These are phyloP conservation scores for Eleutherodactylus coqui DNA, from an alignment of 2,797 vertebrate genomes.

Conservation along the genomic window DNA sequence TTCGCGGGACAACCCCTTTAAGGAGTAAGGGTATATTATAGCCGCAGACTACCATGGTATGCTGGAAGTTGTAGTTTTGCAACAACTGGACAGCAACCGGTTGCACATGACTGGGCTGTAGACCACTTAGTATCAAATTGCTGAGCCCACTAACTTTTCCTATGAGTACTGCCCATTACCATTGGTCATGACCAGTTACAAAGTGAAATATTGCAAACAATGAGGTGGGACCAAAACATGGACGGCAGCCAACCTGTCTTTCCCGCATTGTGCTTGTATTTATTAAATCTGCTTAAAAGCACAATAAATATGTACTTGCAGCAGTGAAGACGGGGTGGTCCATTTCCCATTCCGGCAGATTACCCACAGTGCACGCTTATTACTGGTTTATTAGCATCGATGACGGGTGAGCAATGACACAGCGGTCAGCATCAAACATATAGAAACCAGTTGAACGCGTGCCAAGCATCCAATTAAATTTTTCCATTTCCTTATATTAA, in stretches of 20 bases:
- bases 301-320: slow-evolving; percentile 15
- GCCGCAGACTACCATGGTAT: no score
- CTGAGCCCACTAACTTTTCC: neutral
- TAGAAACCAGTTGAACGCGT: neutral
- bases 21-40: no score
- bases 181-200: neutral
- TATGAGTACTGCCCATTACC: neutral
- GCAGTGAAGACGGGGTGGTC: neutral
- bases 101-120: neutral
- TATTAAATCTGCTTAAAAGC: slow-evolving; percentile 33
- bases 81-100: neutral
- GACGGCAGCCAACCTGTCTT: neutral
- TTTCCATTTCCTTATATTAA: neutral
- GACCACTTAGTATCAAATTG: neutral
- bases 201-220: slow-evolving; percentile 8
- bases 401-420: neutral
- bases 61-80: no score
- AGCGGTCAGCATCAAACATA: neutral
- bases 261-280: neutral
- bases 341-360: neutral
- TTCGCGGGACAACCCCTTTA: no score
- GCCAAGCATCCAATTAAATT: neutral
- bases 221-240: neutral
- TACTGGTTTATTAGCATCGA: neutral
- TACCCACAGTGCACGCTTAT: neutral